Percentiles rank a stretch among this genome's conserved stretches.
phyloP scores from a whole-genome alignment of 2,113 vertebrate species.

The Erythrocercus mccallii region DNA sequence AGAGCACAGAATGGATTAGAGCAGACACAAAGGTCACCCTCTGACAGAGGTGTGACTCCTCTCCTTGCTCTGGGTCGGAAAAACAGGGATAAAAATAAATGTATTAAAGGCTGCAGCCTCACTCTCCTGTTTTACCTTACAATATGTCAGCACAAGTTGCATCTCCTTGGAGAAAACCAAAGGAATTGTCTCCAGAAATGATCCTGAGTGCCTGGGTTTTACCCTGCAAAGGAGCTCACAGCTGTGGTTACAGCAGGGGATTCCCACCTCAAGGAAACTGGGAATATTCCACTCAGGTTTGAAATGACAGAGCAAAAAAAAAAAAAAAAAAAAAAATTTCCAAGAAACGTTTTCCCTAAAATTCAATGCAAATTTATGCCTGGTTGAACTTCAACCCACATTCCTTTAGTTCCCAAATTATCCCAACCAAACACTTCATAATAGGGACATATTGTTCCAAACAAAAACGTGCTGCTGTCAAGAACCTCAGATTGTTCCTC shows the following conservation, averaged over 20 bases:
- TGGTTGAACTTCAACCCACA: constrained; percentile 52
- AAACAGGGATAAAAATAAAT: neutral
- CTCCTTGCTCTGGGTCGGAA: neutral
- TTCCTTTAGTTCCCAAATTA: constrained; percentile 29
- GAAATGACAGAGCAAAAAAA: neutral
- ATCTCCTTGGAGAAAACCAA: neutral
- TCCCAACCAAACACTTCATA: constrained; percentile 1
- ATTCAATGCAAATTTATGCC: constrained; percentile 48
- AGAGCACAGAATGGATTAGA: neutral
- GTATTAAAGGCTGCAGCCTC: neutral
- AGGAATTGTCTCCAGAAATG: neutral
- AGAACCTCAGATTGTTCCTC: neutral
- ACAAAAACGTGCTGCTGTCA: neutral
- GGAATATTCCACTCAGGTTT: neutral
- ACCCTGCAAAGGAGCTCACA: neutral
- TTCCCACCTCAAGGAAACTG: neutral
- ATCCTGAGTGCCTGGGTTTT: neutral
- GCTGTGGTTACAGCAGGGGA: neutral
- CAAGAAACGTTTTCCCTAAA: neutral
- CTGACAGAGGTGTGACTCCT: neutral
- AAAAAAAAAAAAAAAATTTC: neutral
- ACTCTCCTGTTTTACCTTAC: neutral
- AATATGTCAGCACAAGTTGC: neutral
- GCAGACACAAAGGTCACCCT: neutral
- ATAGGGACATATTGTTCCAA: constrained; percentile 12